Base-by-base conservation (phyloP, 1,140 invertebrate species). In the Hesperophylax magnus region DNA sequence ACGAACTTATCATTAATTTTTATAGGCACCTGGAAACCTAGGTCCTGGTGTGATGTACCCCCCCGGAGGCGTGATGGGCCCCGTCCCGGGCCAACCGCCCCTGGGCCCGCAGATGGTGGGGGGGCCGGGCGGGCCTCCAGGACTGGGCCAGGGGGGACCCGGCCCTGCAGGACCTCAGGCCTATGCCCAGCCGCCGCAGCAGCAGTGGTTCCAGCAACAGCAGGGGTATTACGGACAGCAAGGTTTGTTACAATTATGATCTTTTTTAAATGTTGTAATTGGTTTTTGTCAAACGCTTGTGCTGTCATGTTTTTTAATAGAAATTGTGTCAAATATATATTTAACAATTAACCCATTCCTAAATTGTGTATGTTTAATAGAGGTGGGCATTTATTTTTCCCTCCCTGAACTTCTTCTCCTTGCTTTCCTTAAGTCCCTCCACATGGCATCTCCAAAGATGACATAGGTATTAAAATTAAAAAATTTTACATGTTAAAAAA, bases 171-270 rank as follows among this genome's bases (percentile, higher is more conserved):
- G 71, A 77, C 18, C 56, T 63, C 47, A 82, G 63, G 74, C 47
- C 54, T 83, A 85, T 74, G 77, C 81, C 54, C 90, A 90, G 34
- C 85, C 88, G 58, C 88, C 56, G 47, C 76, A 78, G 47, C 76
- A 78, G 76, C 76, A 78, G 47, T 78, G 78, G 78, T 71, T 60
- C 53, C 69, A 52, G 14, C 65, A 79, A 15, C 78, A 79, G 2
- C 78, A 79, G 1, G 88, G 86, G 65, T 89, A 90, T 76, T 90
- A 90, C 83, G 88, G 87, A 79, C 88, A 86, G 53, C 87, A 87
- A 71, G 87, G 88, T 88, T 72, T 31, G 39, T 47, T 14, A 47
- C 39, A 47, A 14, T 47, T 27, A 27, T 27, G 2, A 27, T 27
- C 5, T 27, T 27, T 27, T 5, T n/a, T n/a, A n/a, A n/a, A 27